These are phyloP conservation scores for Callionymus lyra DNA, from an alignment of 2,113 vertebrate genomes.

Conservation along the genomic window DNA sequence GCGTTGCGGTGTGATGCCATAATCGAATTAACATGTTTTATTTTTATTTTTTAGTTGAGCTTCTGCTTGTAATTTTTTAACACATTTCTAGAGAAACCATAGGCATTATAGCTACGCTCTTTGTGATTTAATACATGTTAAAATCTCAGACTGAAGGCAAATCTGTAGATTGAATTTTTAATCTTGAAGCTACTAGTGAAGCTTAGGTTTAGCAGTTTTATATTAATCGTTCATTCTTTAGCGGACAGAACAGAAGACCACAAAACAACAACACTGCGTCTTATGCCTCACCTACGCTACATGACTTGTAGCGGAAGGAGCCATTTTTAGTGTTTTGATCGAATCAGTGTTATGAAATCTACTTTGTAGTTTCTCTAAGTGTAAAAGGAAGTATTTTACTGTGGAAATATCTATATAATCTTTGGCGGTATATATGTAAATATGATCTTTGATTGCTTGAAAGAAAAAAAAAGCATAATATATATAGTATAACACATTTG, in stretches of 20 bases:
- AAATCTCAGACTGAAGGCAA: slow-evolving; percentile 51
- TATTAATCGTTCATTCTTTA: slow-evolving; percentile 42
- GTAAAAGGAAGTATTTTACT: too few relatives aligned
- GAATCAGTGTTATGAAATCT: too few relatives aligned
- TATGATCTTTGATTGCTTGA: too few relatives aligned
- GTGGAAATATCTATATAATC: too few relatives aligned
- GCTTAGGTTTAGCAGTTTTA: slow-evolving; percentile 22
- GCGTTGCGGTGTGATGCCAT: slow-evolving; percentile 56
- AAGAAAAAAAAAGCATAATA: too few relatives aligned
- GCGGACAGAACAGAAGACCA: slow-evolving; percentile 49
- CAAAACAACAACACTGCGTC: slow-evolving; percentile 30
- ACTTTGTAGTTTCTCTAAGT: too few relatives aligned
- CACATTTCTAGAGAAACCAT: slow-evolving; percentile 46
- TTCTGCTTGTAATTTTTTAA: slow-evolving; percentile 58
- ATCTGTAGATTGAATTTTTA: slow-evolving; percentile 49
- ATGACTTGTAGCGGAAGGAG: too few relatives aligned
- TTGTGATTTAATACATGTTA: slow-evolving; percentile 53
- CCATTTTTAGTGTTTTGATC: too few relatives aligned
- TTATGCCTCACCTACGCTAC: too few relatives aligned
- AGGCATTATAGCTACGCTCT: slow-evolving; percentile 45
- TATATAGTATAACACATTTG: too few relatives aligned
- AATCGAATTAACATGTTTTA: slow-evolving; percentile 45
- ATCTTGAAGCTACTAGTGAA: slow-evolving; percentile 40
- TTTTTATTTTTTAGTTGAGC: slow-evolving; percentile 51
- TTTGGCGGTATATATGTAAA: too few relatives aligned